Conservation (phyloP, 2,797 vertebrate species). For the Chelon labrosus region DNA sequence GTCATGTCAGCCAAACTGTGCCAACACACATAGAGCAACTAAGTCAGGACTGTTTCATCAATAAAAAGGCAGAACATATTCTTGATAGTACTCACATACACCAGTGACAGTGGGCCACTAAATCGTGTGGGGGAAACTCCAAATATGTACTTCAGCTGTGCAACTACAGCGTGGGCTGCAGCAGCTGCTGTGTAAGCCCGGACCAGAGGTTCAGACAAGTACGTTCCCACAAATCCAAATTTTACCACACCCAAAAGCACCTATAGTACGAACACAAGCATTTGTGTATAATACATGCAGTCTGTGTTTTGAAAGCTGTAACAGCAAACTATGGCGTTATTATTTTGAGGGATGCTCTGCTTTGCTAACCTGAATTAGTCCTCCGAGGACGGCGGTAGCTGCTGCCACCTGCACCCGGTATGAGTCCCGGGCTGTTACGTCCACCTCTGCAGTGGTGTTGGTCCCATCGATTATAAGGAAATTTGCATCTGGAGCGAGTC, state of each 20-base stretch:
- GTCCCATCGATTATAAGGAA: slow-evolving; percentile 84
- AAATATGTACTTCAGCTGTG: slow-evolving; percentile 93
- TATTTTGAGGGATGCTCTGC: background rate
- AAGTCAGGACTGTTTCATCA: slow-evolving; percentile 6
- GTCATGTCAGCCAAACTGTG: background rate
- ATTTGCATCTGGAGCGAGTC: slow-evolving; percentile 83
- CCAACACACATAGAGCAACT: background rate
- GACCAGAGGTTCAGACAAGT: slow-evolving; percentile 95
- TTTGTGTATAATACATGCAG: background rate
- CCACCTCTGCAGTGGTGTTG: slow-evolving; percentile 77
- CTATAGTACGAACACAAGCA: slow-evolving; percentile 72
- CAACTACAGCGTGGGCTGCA: slow-evolving; percentile 90
- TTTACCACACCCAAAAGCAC: slow-evolving; percentile 91
- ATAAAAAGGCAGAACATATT: slow-evolving; percentile 20
- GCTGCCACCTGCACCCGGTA: slow-evolving; percentile 91
- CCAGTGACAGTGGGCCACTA: slow-evolving; percentile 85
- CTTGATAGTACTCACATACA: slow-evolving; percentile 83
- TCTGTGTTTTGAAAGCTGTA: slow-evolving; percentile 3
- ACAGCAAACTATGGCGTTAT: background rate
- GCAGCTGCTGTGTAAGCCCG: slow-evolving; percentile 95
- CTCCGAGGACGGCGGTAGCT: slow-evolving; percentile 90
- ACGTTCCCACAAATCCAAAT: slow-evolving; percentile 97
- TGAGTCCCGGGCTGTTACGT: slow-evolving; percentile 79
- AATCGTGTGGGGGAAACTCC: slow-evolving; percentile 83
- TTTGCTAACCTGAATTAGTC: slow-evolving; percentile 92